phyloP scores from a whole-genome alignment of 2,888 invertebrate genomes.

The Bombyx huttoni region DNA sequence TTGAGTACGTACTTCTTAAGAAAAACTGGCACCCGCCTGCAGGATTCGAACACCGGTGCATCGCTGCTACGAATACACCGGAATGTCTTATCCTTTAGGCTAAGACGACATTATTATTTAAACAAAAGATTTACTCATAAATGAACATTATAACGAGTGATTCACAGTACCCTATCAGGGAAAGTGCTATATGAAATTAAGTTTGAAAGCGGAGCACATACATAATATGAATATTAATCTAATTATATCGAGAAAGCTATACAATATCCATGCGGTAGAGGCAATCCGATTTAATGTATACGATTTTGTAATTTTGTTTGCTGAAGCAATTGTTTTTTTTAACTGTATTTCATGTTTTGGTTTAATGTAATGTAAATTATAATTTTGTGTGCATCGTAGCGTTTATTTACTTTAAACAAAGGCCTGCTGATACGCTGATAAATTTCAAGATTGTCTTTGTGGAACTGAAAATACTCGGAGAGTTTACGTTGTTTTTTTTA shows the following conservation, averaged over 20 bases:
- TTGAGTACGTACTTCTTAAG: too few relatives aligned
- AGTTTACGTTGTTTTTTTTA: too few relatives aligned
- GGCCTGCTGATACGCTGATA: too few relatives aligned
- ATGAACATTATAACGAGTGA: neutral
- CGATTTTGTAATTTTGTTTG: neutral
- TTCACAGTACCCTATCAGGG: neutral
- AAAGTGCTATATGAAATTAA: neutral
- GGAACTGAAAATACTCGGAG: too few relatives aligned
- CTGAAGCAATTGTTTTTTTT: neutral
- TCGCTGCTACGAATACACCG: too few relatives aligned
- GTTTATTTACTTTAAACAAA: too few relatives aligned
- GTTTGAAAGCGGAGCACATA: neutral
- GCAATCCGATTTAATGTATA: neutral
- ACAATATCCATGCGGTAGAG: neutral
- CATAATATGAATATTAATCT: neutral
- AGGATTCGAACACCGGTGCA: too few relatives aligned
- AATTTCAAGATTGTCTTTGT: too few relatives aligned
- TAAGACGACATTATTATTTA: too few relatives aligned
- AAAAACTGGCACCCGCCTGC: too few relatives aligned
- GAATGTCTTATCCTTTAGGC: too few relatives aligned
- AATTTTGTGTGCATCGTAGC: too few relatives aligned
- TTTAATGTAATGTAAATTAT: neutral
- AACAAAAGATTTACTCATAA: neutral
- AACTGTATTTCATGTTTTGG: neutral
- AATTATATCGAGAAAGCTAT: neutral